Conservation (phyloP, 2,113 vertebrate species). For the Fregata magnificens region DNA sequence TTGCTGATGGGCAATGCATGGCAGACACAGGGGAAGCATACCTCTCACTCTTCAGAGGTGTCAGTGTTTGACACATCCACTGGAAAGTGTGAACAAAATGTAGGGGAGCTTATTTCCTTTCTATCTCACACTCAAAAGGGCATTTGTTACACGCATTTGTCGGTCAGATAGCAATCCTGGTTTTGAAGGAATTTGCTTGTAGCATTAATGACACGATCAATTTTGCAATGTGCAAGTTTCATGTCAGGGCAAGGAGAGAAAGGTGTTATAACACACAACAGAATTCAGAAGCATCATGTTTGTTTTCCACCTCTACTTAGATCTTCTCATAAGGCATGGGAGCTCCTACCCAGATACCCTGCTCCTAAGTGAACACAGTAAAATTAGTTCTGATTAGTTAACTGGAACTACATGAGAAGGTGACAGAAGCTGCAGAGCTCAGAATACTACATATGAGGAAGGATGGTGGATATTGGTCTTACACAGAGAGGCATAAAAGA, state of each 20-base stretch:
- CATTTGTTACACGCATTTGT: not conserved
- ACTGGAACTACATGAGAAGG: not conserved
- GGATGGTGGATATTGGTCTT: not conserved
- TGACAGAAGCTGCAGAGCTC: not conserved
- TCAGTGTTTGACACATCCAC: slow-evolving; percentile 18
- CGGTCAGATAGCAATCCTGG: not conserved
- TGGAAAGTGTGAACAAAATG: slow-evolving; percentile 32
- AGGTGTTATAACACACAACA: not conserved
- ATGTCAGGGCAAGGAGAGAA: not conserved
- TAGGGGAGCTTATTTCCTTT: not conserved
- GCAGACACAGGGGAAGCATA: not conserved
- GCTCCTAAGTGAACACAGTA: not conserved
- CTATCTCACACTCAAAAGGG: not conserved
- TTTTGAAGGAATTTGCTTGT: not conserved
- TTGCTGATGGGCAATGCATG: not conserved
- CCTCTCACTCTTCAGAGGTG: slow-evolving; percentile 5
- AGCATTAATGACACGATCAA: not conserved
- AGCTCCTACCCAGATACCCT: not conserved
- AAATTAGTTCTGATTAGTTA: not conserved
- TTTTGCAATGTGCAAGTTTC: not conserved
- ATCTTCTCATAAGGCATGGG: not conserved
- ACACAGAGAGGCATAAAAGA: not conserved
- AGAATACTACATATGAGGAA: not conserved
- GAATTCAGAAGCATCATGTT: not conserved
- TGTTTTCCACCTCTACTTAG: not conserved